These are phyloP conservation scores for Masnerella sp. DNA, from an alignment of 2,888 invertebrate species.

Conservation along the genomic window DNA sequence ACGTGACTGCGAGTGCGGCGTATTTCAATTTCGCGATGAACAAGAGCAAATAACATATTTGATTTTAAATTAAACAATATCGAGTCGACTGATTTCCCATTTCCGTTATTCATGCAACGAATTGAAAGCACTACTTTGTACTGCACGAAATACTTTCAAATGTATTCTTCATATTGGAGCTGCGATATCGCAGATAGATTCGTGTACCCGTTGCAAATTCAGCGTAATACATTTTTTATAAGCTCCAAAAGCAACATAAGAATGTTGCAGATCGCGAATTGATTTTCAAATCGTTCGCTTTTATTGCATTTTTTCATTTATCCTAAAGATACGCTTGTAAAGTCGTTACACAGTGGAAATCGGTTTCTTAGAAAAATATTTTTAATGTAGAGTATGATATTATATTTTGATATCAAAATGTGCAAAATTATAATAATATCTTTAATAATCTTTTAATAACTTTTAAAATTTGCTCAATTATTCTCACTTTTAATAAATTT, in stretches of 20 bases:
- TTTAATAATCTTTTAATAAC: no score
- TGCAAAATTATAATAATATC: no score
- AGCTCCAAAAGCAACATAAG: slow-evolving; percentile 30
- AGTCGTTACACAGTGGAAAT: no score
- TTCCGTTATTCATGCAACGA: slow-evolving; percentile 37
- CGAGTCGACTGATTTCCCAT: slow-evolving; percentile 19
- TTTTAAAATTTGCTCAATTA: no score
- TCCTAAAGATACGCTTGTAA: no score
- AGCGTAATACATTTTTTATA: slow-evolving; percentile 49
- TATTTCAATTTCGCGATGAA: slow-evolving; percentile 1
- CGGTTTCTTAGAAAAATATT: no score
- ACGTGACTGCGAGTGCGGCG: no score
- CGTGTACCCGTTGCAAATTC: slow-evolving; percentile 40
- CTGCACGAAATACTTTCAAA: slow-evolving; percentile 29
- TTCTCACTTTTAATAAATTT: no score
- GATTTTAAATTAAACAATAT: slow-evolving; percentile 31
- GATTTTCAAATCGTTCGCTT: slow-evolving; percentile 24
- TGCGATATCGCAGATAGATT: slow-evolving; percentile 35
- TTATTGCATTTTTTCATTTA: no score
- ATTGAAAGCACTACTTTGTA: slow-evolving; percentile 28
- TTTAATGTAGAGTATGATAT: no score
- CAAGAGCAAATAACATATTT: slow-evolving; percentile 13
- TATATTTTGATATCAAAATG: no score
- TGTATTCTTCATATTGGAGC: slow-evolving; percentile 40
- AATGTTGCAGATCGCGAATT: slow-evolving; percentile 42